phyloP scores from a whole-genome alignment of 2,113 vertebrate genomes.

The Neogale vison region DNA sequence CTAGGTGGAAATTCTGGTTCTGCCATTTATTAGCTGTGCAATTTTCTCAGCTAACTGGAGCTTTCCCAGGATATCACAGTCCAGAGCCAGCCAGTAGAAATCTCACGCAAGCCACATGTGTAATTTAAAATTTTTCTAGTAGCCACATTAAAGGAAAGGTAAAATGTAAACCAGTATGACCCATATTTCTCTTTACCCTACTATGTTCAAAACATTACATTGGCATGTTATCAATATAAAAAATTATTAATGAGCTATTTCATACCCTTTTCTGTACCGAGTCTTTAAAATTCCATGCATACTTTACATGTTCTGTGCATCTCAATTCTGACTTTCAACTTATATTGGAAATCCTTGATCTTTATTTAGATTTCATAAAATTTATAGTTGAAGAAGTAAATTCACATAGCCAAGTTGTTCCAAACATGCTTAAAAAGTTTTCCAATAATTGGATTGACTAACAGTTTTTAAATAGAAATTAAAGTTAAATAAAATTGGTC shows the following conservation, averaged over 20 bases:
- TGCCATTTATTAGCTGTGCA: background rate
- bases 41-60: background rate
- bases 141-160: background rate
- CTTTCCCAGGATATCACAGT: background rate
- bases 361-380: slow-evolving; percentile 5
- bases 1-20: background rate
- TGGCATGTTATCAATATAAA: background rate
- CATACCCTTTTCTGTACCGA: background rate
- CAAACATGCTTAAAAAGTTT: background rate
- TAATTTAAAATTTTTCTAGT: background rate
- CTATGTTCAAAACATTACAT: background rate
- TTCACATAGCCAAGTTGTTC: background rate
- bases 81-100: background rate
- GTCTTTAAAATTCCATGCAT: background rate
- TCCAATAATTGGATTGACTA: background rate
- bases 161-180: background rate
- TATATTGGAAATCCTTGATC: background rate
- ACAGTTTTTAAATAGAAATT: background rate
- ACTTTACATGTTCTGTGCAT: background rate
- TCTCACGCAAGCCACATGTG: background rate
- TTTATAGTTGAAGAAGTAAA: background rate
- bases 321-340: background rate
- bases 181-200: background rate
- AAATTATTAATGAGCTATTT: background rate
- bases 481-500: background rate